A percentile compares a stretch with the other conserved stretches of the same genome.
Evolutionary conservation across 2,113 vertebrate genomes (phyloP).

Genomic region (Scomber scombrus): DNA sequence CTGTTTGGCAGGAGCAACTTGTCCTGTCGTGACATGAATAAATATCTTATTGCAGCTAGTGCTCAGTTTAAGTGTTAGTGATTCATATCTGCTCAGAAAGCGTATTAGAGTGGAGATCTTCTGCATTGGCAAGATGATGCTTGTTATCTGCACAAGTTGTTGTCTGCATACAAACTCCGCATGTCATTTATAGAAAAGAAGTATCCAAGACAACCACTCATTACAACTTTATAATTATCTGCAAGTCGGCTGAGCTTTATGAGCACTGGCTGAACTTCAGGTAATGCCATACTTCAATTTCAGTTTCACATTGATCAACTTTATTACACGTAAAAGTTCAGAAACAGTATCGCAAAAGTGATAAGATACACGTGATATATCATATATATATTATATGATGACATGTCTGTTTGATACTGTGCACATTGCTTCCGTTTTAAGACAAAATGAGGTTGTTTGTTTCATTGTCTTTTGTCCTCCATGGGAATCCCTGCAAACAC

Average conservation of each 20-base stretch:
- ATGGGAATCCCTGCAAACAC: slow-evolving; percentile 5
- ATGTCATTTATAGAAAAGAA: slow-evolving; percentile 7
- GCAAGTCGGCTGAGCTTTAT: background rate
- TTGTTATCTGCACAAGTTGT: background rate
- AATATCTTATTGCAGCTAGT: slow-evolving; percentile 43
- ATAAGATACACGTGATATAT: background rate
- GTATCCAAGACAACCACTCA: background rate
- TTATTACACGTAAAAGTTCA: slow-evolving; percentile 1
- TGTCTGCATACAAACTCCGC: background rate
- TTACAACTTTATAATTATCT: background rate
- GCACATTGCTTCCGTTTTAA: background rate
- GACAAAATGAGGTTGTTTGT: slow-evolving; percentile 2
- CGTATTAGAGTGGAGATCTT: background rate
- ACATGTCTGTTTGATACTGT: background rate
- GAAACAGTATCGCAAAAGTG: background rate
- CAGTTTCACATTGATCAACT: slow-evolving; percentile 19
- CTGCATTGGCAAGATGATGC: slow-evolving; percentile 15
- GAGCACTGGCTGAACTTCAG: background rate
- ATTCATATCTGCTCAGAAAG: slow-evolving; percentile 38
- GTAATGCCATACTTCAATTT: background rate
- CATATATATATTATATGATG: too few species aligned
- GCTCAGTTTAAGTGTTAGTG: slow-evolving; percentile 51
- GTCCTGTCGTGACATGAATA: slow-evolving; percentile 67
- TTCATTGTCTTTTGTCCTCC: background rate
- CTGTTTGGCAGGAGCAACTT: slow-evolving; percentile 18